These are phyloP conservation scores for Phalanger gymnotis DNA, from an alignment of 2,797 vertebrate species.

Conservation along the genomic window DNA sequence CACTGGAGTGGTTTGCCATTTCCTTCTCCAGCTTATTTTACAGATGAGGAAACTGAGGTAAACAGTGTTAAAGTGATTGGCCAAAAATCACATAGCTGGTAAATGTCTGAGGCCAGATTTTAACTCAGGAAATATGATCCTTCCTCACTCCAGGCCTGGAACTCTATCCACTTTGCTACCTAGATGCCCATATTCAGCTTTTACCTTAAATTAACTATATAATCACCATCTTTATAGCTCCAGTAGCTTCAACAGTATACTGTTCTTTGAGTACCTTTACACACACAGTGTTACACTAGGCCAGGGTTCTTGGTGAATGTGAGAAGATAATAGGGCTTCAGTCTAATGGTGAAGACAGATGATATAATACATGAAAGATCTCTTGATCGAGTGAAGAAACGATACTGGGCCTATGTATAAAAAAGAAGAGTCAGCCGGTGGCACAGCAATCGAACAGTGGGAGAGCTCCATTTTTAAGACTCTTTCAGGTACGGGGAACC, in stretches of 20 bases:
- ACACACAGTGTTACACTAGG: not conserved
- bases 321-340: no score
- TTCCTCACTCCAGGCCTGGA: not conserved
- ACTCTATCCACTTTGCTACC: not conserved
- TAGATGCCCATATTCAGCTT: not conserved
- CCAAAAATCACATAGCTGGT: not conserved
- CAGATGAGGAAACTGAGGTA: not conserved
- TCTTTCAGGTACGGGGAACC: no score
- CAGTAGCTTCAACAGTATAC: not conserved
- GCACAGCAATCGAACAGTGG: no score
- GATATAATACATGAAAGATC: no score
- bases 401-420: no score
- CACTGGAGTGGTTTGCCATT: not conserved
- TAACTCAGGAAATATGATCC: not conserved
- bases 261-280: not conserved
- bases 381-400: no score
- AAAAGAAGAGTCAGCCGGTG: no score
- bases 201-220: not conserved
- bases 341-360: no score
- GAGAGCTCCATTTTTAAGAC: no score
- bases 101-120: not conserved
- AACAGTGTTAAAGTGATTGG: not conserved
- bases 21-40: not conserved
- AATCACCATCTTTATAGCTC: not conserved
- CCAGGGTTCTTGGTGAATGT: no score